Evolutionary conservation across 23 tunicate species (phyloP), one percentile per base, ranked within the genome.

Genomic region (Halocynthia roretzi): DNA sequence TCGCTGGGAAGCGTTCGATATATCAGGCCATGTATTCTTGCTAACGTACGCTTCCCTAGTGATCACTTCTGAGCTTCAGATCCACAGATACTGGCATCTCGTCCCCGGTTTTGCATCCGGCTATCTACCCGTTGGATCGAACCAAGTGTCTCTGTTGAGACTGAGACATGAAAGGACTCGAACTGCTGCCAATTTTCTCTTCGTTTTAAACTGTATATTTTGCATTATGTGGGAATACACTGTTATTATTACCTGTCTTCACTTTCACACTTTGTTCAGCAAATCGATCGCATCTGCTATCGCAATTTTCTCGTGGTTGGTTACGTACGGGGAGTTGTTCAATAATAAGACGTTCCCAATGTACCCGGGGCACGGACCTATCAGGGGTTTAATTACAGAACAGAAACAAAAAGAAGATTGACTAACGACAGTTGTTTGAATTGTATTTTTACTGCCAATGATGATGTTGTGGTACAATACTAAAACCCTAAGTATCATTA

Each of bases 11-110:
- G 87, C 77, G 15, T 87, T 85, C 53, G 97, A 91, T 77, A 91
- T 91, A 14, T 91, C 97, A 2, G 97, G 97, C 22, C 97, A 91
- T 69, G 83, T 75, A 51, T 91, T 91, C 77, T 14, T 91, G 5
- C 56, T 91, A 14, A 72, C 84, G 4, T 86, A 19, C 61, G 75
- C 72, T 6, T 53, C 82, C 52, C 72, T 91, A 44, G n/a, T 91
- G 18, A 85, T 86, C 10, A 78, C 86, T 22, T 91, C 97, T 54
- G 97, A 91, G 56, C 17, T 85, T 5, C 84, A 77, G 64, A 65
- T 91, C 70, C 84, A 85, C 9, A 53, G 50, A 64, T 14, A 77
- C 51, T 85, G 91, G 91, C 18, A 49, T 56, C 63, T 66, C 19
- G 81, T 85, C 12, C 75, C 82, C 60, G 62, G 54, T 52, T 10